A percentile compares a stretch with the other conserved stretches of the same genome.
These are phyloP conservation scores for Cataglyphis hispanica DNA, from an alignment of 1,140 invertebrate species.

Conservation along the genomic window DNA sequence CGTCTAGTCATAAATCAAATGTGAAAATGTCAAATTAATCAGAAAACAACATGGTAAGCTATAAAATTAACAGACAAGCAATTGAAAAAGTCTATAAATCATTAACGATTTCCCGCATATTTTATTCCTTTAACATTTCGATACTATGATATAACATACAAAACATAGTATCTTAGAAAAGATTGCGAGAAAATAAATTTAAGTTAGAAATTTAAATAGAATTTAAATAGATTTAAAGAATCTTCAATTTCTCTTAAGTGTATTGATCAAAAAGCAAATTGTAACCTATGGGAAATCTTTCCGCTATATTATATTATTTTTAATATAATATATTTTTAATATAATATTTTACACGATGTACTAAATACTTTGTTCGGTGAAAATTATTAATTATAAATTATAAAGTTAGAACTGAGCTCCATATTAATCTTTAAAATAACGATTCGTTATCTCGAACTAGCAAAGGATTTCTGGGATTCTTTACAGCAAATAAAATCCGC, in stretches of 20 bases:
- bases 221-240: not conserved
- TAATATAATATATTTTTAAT: constrained; percentile 26
- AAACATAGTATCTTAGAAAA: not conserved
- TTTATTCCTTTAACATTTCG: not conserved
- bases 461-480: constrained; percentile 1
- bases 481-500: constrained; percentile 39
- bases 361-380: constrained; percentile 44
- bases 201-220: too few species aligned
- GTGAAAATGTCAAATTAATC: constrained; percentile 35
- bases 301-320: constrained; percentile 5
- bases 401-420: not conserved
- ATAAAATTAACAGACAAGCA: constrained; percentile 32
- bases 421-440: constrained; percentile 4
- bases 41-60: not conserved
- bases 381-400: too few species aligned
- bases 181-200: not conserved
- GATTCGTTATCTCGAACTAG: constrained; percentile 14
- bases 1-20: constrained; percentile 16
- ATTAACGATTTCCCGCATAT: not conserved
- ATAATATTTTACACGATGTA: not conserved
- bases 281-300: not conserved
- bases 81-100: constrained; percentile 1
- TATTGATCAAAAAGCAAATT: too few species aligned
- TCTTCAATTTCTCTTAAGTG: not conserved
- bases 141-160: too few species aligned